phyloP scores from a whole-genome alignment of 1,140 invertebrate genomes.

The Carcinoscorpius rotundicauda region DNA sequence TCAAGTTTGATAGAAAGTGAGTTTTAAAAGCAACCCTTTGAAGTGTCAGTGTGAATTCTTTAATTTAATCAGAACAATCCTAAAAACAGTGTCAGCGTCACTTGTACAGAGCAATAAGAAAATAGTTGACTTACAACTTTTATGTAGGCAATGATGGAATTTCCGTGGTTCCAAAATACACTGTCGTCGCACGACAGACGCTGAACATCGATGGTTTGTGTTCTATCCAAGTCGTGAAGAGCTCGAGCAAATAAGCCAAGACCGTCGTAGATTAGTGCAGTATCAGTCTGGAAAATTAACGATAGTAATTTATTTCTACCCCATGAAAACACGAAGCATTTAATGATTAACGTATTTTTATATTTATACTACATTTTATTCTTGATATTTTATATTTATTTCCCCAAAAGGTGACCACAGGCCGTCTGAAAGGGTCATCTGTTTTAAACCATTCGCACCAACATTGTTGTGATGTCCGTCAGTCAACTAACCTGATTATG shows the following conservation, averaged over 20 bases:
- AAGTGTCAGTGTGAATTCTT: neutral
- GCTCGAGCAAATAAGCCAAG: constrained; percentile 85
- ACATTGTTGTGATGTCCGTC: no score
- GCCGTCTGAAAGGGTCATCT: no score
- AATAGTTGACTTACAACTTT: constrained; percentile 61
- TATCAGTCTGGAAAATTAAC: constrained; percentile 46
- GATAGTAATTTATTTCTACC: no score
- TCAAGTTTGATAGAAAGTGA: neutral
- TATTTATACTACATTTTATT: no score
- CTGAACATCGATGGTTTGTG: constrained; percentile 40
- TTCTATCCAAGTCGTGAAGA: constrained; percentile 74
- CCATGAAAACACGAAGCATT: no score
- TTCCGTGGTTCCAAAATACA: constrained; percentile 70
- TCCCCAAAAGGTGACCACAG: no score
- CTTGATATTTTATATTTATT: no score
- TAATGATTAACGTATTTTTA: no score
- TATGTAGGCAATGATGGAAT: constrained; percentile 94
- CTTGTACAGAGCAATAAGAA: no score
- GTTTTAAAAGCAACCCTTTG: neutral
- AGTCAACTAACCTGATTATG: no score
- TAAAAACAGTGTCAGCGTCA: neutral
- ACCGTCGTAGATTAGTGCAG: constrained; percentile 89
- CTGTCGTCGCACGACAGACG: constrained; percentile 20
- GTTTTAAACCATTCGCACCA: no score
- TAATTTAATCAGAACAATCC: neutral